Evolutionary conservation across 1,140 invertebrate species (phyloP).

Genomic region (Bombus sylvicola): DNA sequence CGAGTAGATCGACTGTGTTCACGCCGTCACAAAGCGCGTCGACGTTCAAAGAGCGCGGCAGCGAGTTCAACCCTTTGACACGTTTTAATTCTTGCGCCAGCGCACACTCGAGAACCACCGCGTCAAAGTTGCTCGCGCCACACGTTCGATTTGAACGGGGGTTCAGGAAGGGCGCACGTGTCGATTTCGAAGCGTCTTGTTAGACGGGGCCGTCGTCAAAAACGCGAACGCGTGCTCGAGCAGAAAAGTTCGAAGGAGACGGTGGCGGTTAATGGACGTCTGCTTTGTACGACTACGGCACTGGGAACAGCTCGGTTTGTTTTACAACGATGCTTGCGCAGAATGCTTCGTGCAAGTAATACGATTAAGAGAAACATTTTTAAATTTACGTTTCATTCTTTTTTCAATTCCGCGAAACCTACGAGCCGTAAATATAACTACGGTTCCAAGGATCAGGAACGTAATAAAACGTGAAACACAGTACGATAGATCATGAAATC

Average conservation of each 20-base stretch:
- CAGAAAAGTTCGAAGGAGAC: neutral
- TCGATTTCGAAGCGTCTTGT: constrained; percentile 18
- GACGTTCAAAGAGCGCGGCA: neutral
- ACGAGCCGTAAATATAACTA: neutral
- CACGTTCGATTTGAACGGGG: neutral
- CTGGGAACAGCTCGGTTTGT: neutral
- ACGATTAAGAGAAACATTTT: too few species aligned
- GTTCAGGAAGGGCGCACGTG: neutral
- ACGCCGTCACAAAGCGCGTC: neutral
- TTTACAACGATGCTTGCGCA: neutral
- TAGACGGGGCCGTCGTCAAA: neutral
- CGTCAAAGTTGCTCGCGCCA: constrained; percentile 8
- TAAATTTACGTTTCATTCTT: too few species aligned
- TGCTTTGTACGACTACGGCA: neutral
- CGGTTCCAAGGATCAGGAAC: neutral
- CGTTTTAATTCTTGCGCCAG: constrained; percentile 16
- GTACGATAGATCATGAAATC: neutral
- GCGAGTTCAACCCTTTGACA: neutral
- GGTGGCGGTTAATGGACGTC: neutral
- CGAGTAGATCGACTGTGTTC: neutral
- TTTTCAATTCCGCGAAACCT: too few species aligned
- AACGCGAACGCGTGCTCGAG: neutral
- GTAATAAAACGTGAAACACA: neutral
- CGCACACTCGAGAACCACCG: neutral
- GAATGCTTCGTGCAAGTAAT: neutral